Conservation (phyloP, 2,113 vertebrate species). For the Corythornis vintsioides region DNA sequence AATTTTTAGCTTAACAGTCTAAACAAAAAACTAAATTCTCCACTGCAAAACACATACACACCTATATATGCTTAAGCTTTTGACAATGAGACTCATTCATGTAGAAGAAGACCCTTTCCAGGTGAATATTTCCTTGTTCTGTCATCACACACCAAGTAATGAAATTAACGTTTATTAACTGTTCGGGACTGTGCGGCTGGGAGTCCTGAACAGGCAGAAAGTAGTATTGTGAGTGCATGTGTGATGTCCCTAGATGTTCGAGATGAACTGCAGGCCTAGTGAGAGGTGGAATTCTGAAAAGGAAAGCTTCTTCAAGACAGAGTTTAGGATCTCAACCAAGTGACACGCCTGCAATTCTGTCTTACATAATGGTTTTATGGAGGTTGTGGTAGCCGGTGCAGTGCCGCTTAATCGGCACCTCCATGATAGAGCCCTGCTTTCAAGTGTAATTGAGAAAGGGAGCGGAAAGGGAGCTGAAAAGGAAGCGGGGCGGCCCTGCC, state of each 20-base stretch:
- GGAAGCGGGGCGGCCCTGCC: not conserved
- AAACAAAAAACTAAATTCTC: constrained; percentile 23
- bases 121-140: constrained; percentile 34
- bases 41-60: not conserved
- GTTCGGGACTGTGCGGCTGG: not conserved
- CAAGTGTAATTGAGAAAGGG: not conserved
- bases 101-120: constrained; percentile 39
- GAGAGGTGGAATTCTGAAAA: not conserved
- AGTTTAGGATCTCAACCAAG: not conserved
- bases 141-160: not conserved
- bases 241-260: not conserved
- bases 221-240: not conserved
- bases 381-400: not conserved
- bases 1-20: constrained; percentile 35
- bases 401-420: not conserved
- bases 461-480: not conserved
- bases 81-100: constrained; percentile 51
- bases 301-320: not conserved
- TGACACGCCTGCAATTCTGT: rapidly evolving
- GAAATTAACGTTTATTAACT: not conserved
- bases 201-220: not conserved
- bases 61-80: not conserved
- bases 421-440: not conserved
- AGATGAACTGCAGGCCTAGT: not conserved
- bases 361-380: rapidly evolving